Percentiles rank a stretch among this genome's conserved stretches.
phyloP scores from a whole-genome alignment of 1,140 invertebrate species.

The Bombus pascuorum region DNA sequence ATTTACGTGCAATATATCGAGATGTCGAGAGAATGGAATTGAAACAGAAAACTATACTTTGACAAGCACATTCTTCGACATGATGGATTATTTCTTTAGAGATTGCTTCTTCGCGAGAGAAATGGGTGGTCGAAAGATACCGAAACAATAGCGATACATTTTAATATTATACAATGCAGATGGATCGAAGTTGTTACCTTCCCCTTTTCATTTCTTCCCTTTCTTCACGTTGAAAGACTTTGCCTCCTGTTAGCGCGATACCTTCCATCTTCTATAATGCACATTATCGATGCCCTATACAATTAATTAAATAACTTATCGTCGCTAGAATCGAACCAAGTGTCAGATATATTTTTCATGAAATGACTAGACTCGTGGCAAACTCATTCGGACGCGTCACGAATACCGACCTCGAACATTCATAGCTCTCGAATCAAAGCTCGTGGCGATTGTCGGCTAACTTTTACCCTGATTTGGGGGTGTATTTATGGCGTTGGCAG shows the following conservation, averaged over 20 bases:
- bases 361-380: no score
- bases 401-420: no score
- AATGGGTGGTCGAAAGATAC: not conserved
- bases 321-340: no score
- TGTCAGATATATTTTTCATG: no score
- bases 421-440: no score
- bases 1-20: conserved; percentile 8
- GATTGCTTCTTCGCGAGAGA: not conserved
- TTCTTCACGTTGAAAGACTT: not conserved
- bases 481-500: no score
- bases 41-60: conserved; percentile 23
- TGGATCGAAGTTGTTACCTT: not conserved
- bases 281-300: not conserved
- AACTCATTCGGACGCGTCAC: no score
- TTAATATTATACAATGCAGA: conserved; percentile 2
- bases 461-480: no score
- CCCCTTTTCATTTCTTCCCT: no score
- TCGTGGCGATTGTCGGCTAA: no score
- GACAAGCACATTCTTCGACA: conserved; percentile 1
- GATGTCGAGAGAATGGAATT: not conserved
- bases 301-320: no score
- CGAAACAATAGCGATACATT: not conserved
- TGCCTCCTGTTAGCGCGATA: not conserved
- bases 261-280: not conserved
- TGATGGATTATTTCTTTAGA: conserved; percentile 33